Evolutionary conservation across 2,888 invertebrate species (phyloP), one percentile per base, ranked within the genome.

Genomic region (Platypus cylindrus): DNA sequence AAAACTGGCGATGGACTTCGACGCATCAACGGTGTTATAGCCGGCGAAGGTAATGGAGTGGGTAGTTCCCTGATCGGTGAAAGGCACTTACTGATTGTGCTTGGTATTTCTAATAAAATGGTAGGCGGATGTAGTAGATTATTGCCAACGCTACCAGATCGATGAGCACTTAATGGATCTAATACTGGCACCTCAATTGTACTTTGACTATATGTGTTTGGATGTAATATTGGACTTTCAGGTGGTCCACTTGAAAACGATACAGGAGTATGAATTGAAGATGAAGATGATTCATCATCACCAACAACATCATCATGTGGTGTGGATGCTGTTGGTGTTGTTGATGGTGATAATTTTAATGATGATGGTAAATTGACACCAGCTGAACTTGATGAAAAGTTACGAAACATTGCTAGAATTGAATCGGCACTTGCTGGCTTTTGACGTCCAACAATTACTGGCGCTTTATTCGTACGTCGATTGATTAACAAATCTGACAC

Each of bases 371-470:
- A 58, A 38, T 73, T 73, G 11, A 65, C 65, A 37, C 69, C 67
- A 25, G 70, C 71, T 3, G 72, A 70, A 37, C 69, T 71, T 31
- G 73, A 70, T 12, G 78, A 75, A 54, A 79, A 78, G 53, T 77
- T 80, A 35, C 78, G 66, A 55, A 83, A 80, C 77, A 83, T 81
- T 7, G 81, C 79, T 41, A 82, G 60, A 44, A 83, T 78, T 1
- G 82, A 82, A 59, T 84, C 83, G 7, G 83, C 82, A 52, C 79
- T 80, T 17, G 80, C 73, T 31, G 78, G 77, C 58, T 79, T 80
- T 45, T 73, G 68, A 29, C 67, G 63, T 51, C 50, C 61, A 35
- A 53, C 62, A 32, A 60, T 56, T 32, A 44, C 64, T n/a, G n/a
- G n/a, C 13, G 53, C 53, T 35, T 55, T 50, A 17, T 15, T 30